These are phyloP conservation scores for Drosophila emarginata DNA, from an alignment of 2,888 invertebrate species.

Conservation along the genomic window DNA sequence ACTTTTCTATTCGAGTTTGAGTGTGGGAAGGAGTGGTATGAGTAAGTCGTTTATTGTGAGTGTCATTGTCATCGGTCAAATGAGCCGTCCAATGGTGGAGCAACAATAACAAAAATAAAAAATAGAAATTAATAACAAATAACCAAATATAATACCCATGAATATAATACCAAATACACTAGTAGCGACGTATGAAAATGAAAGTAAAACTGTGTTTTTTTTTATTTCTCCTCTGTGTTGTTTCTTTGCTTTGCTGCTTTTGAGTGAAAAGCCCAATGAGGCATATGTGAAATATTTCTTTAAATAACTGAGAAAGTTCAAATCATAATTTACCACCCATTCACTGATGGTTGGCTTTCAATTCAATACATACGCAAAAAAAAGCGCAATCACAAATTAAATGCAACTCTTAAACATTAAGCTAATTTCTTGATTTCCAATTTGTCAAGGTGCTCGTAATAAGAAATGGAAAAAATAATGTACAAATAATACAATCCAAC, in stretches of 20 bases:
- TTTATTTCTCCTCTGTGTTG: neutral
- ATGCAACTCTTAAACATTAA: neutral
- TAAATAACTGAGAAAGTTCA: constrained; percentile 46
- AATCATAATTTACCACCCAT: constrained; percentile 35
- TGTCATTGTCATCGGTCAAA: constrained; percentile 10
- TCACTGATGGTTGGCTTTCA: constrained; percentile 16
- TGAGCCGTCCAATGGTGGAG: neutral
- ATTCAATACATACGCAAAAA: neutral
- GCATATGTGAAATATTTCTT: constrained; percentile 19
- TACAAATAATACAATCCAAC: no score
- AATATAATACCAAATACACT: constrained; percentile 45
- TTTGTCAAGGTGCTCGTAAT: neutral
- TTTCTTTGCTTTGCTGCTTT: neutral
- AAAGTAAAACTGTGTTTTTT: constrained; percentile 50
- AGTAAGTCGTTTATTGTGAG: neutral
- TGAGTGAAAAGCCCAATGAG: constrained; percentile 2
- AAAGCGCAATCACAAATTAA: constrained; percentile 1
- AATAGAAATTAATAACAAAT: constrained; percentile 39
- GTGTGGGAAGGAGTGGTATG: neutral
- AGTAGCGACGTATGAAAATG: constrained; percentile 39
- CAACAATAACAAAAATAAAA: constrained; percentile 14
- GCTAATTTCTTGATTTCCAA: neutral
- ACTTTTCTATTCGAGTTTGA: neutral
- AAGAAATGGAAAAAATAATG: neutral
- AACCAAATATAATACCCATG: constrained; percentile 43